phyloP scores from a whole-genome alignment of 2,888 invertebrate genomes.

The Kryphioiulus occultus region DNA sequence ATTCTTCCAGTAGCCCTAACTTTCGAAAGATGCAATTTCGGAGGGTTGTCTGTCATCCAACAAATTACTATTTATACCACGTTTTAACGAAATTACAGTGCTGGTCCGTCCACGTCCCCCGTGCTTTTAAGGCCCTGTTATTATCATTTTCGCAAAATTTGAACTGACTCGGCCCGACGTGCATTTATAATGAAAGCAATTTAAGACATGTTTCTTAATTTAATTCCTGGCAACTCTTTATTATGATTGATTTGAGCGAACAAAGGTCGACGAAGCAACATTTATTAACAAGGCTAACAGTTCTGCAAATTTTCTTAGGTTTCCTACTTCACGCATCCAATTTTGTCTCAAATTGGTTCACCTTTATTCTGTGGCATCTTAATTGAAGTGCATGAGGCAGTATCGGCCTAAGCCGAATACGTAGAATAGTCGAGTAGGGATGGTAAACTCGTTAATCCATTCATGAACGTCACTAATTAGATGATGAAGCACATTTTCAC shows the following conservation, averaged over 20 bases:
- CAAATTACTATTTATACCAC: conserved; percentile 20
- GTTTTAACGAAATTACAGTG: conserved; percentile 28
- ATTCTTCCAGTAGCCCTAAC: neutral
- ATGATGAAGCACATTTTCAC: too few species aligned
- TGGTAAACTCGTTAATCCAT: too few species aligned
- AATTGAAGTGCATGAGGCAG: neutral
- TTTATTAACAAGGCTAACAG: neutral
- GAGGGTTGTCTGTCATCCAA: neutral
- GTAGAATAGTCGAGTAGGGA: too few species aligned
- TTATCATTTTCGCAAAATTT: neutral
- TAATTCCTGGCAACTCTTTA: conserved; percentile 22
- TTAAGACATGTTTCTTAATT: neutral
- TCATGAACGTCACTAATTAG: too few species aligned
- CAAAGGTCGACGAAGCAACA: neutral
- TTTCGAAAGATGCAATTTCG: neutral
- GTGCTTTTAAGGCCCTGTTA: neutral
- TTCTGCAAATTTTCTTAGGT: neutral
- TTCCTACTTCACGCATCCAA: neutral
- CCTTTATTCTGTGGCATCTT: neutral
- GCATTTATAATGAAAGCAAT: neutral
- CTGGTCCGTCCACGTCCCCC: neutral
- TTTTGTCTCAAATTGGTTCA: neutral
- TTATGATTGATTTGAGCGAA: conserved; percentile 9
- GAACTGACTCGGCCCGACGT: neutral
- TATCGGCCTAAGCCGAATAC: too few species aligned